Conservation (phyloP, 2,113 vertebrate genomes). For the Anas platyrhynchos region DNA sequence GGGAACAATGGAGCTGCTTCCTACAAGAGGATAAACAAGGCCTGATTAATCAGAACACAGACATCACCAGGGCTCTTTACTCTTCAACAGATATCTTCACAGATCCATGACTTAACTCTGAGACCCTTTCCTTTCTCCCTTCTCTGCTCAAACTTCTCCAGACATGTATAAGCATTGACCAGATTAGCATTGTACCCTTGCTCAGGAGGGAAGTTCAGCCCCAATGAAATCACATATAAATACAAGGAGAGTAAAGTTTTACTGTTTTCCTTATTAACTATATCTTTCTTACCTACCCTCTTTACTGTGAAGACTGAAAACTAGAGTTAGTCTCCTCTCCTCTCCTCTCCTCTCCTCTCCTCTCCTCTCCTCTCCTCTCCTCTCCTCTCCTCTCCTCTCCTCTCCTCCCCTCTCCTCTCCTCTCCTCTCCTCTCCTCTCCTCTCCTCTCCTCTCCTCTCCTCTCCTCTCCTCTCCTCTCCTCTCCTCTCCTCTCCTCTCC, state of each 20-base stretch:
- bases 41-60: neutral
- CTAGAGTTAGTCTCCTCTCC: neutral
- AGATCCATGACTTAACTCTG: neutral
- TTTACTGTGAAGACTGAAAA: neutral
- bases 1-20: neutral
- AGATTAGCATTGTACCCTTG: neutral
- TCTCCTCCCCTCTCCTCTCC: neutral
- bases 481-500: too few relatives aligned
- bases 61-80: neutral
- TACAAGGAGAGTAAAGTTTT: neutral
- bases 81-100: neutral
- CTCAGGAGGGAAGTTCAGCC: neutral
- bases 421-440: neutral
- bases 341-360: neutral
- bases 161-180: rapidly evolving
- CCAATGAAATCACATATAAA: neutral
- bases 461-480: too few relatives aligned
- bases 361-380: too few relatives aligned
- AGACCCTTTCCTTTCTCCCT: neutral
- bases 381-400: too few relatives aligned
- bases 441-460: too few relatives aligned
- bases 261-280: neutral
- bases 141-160: neutral
- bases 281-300: neutral
- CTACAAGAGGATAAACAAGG: neutral